These are phyloP conservation scores for Gallinago media DNA, from an alignment of 2,113 vertebrate genomes.

Conservation along the genomic window DNA sequence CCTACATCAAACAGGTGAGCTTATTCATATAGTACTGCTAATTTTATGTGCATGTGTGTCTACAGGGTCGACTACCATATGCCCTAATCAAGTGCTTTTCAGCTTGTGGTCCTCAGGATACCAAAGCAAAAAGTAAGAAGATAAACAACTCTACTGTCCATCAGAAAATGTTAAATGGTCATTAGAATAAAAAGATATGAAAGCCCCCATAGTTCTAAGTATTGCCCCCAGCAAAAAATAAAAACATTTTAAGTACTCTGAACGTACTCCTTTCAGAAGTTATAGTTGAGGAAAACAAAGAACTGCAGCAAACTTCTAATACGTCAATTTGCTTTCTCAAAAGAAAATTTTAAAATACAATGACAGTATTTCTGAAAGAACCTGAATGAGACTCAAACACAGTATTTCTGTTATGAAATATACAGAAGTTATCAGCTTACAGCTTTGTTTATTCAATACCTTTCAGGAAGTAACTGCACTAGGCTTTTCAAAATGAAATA, in stretches of 20 bases:
- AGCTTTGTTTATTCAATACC: background rate
- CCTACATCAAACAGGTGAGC: background rate
- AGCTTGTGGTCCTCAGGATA: background rate
- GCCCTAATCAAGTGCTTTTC: background rate
- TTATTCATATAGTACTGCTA: background rate
- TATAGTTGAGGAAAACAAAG: background rate
- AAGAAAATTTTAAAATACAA: background rate
- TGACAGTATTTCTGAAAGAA: background rate
- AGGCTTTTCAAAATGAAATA: background rate
- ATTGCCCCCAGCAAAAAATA: background rate
- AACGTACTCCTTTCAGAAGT: background rate
- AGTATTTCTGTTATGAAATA: background rate
- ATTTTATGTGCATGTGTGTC: fast-evolving
- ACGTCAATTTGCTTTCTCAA: background rate
- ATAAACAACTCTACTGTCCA: background rate
- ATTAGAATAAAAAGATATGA: background rate
- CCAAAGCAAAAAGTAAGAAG: background rate
- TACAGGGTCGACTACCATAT: background rate
- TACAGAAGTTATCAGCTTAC: background rate
- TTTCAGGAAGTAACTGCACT: background rate
- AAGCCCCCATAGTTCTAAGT: background rate
- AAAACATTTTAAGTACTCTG: background rate
- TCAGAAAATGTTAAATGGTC: background rate
- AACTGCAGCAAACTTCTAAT: background rate
- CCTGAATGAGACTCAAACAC: background rate